Evolutionary conservation across 2,888 invertebrate species (phyloP).

Genomic region (Oscheius sp.): DNA sequence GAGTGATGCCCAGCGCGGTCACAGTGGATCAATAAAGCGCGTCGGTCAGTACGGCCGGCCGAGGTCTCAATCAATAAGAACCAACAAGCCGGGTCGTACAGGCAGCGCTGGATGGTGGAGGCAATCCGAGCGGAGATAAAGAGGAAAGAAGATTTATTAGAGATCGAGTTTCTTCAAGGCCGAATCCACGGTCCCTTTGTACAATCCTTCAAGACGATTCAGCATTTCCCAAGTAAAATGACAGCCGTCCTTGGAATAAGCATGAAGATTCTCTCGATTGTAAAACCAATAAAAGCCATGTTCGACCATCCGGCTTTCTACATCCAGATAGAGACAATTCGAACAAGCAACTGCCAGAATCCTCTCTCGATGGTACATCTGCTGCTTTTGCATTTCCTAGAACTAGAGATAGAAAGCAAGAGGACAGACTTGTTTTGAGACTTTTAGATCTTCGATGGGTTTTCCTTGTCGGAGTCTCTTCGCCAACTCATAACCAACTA

Average conservation of each 20-base stretch:
- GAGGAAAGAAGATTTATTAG: too few species aligned
- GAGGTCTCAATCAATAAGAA: too few species aligned
- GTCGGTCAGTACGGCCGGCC: too few species aligned
- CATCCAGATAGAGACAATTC: constrained; percentile 3
- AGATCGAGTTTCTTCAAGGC: neutral
- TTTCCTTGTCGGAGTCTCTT: neutral
- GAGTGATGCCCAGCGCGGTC: too few species aligned
- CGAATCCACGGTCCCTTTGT: neutral
- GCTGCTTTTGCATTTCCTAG: neutral
- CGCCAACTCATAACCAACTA: neutral
- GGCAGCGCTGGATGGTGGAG: too few species aligned
- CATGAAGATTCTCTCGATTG: constrained; percentile 1
- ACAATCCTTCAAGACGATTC: neutral
- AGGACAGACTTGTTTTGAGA: neutral
- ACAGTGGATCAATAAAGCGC: too few species aligned
- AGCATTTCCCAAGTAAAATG: constrained; percentile 17
- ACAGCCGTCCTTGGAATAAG: neutral
- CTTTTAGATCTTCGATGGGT: neutral
- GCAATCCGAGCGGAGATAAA: too few species aligned
- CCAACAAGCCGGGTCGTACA: too few species aligned
- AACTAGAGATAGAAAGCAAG: neutral
- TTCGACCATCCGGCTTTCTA: constrained; percentile 6
- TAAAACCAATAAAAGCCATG: constrained; percentile 2
- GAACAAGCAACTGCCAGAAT: neutral
- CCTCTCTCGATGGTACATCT: neutral